Conservation (phyloP, 2,888 invertebrate genomes). For the Tenthredo distinguenda region DNA sequence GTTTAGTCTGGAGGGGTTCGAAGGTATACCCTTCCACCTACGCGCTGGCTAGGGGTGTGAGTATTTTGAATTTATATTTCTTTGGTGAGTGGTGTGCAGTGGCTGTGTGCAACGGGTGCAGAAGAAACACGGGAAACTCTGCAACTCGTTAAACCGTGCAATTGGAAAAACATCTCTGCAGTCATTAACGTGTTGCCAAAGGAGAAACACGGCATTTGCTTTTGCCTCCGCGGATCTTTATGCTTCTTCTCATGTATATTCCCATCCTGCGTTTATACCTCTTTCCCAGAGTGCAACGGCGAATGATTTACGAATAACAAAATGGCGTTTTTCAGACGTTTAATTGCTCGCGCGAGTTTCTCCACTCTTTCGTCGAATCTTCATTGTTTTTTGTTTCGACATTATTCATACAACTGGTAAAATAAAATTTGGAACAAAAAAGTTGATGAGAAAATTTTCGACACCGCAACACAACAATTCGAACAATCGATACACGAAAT, state of each 20-base stretch:
- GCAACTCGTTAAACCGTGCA: conserved; percentile 43
- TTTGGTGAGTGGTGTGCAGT: not conserved
- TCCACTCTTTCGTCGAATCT: no score
- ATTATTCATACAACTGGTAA: no score
- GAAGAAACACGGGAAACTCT: not conserved
- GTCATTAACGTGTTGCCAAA: conserved; percentile 42
- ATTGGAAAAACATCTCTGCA: conserved; percentile 39
- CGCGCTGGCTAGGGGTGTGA: not conserved
- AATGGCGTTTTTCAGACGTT: no score
- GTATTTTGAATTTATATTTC: not conserved
- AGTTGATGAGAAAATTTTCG: no score
- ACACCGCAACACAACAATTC: no score
- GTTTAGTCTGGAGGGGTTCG: not conserved
- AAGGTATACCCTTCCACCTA: not conserved
- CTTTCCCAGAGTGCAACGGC: not conserved
- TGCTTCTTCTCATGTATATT: not conserved
- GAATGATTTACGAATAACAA: not conserved
- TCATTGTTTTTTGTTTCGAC: no score
- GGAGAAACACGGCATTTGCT: not conserved
- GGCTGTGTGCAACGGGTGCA: not conserved
- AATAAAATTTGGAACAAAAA: no score
- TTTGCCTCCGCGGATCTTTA: not conserved
- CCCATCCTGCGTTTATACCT: not conserved
- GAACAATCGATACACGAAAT: no score
- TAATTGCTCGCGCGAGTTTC: no score